Evolutionary conservation across 2,888 invertebrate species (phyloP).

Genomic region (Xestia sexstrigata): DNA sequence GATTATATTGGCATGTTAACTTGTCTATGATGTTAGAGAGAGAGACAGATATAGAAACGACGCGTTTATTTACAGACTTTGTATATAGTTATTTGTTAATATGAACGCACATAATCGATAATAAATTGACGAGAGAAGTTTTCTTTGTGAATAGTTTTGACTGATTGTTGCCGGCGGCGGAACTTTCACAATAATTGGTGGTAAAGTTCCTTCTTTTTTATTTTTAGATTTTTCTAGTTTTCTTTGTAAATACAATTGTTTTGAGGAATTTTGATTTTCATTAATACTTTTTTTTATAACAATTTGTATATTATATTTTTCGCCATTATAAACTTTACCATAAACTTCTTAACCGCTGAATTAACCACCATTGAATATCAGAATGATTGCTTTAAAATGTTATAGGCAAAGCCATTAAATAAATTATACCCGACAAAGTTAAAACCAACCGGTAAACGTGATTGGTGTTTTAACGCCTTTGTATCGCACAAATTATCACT

Average conservation of each 20-base stretch:
- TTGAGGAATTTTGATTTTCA: slow-evolving; percentile 10
- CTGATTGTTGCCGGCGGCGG: slow-evolving; percentile 12
- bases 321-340: not conserved
- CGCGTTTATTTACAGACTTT: slow-evolving; percentile 62
- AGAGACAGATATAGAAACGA: slow-evolving; percentile 52
- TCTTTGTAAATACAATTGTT: slow-evolving; percentile 39
- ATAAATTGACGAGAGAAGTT: slow-evolving; percentile 39
- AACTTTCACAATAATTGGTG: slow-evolving; percentile 31
- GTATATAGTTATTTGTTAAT: slow-evolving; percentile 62
- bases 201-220: slow-evolving; percentile 47
- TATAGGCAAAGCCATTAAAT: slow-evolving; percentile 28
- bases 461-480: slow-evolving; percentile 43
- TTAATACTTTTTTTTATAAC: slow-evolving; percentile 1
- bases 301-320: not conserved
- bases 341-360: slow-evolving; percentile 4
- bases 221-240: slow-evolving; percentile 22
- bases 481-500: slow-evolving; percentile 55
- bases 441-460: slow-evolving; percentile 10
- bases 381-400: slow-evolving; percentile 27
- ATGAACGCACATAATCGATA: slow-evolving; percentile 63
- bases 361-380: slow-evolving; percentile 31
- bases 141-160: slow-evolving; percentile 45
- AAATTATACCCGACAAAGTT: slow-evolving; percentile 18
- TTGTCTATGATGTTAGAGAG: slow-evolving; percentile 54
- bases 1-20: slow-evolving; percentile 56